Evolutionary conservation across 2,113 vertebrate species (phyloP), one percentile per base, ranked within the genome.

Genomic region (Numenius arquata): DNA sequence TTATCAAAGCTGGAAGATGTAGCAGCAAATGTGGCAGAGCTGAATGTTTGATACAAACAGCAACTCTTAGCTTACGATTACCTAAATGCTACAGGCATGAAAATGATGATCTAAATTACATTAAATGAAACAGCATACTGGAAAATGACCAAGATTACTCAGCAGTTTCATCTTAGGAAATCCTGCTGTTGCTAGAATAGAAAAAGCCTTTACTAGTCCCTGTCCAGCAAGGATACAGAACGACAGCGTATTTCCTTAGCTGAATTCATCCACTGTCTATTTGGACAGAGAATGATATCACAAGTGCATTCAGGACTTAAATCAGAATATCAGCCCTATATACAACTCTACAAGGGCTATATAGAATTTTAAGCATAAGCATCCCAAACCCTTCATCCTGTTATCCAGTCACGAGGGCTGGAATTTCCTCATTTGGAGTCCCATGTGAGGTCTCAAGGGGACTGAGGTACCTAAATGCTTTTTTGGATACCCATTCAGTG

Each of bases 71-170:
- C 29, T 86, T 90, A 66, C 6, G 5, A 86, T 67, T 93, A 91
- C 67, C 85, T 84, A 83, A 82, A 77, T 43, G 75, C 63, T 90
- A 58, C 29, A 88, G 50, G 45, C 82, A 74, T 83, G 67, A 85
- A 88, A 94, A 89, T 62, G 27, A 45, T 72, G 59, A 34, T 86
- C 50, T 63, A 81, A 88, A 94, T 81, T 77, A 63, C 50, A 71
- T 71, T 63, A 80, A 94, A 84, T 71, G 82, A 92, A 94, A 43
- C 15, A 93, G 47, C 23, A 43, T 63, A 86, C 72, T 95, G 92
- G 67, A 84, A 94, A 95, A 90, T 52, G 29, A 95, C 45, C 55
- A 89, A 73, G 82, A 84, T 95, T 92, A 93, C 38, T 90, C 95
- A 92, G 82, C 90, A 90, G 61, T 71, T 94, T 90, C n/a, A 30